Percentiles rank a stretch among this genome's conserved stretches.
These are phyloP conservation scores for Philereme vetulata DNA, from an alignment of 2,888 invertebrate species.

Conservation along the genomic window DNA sequence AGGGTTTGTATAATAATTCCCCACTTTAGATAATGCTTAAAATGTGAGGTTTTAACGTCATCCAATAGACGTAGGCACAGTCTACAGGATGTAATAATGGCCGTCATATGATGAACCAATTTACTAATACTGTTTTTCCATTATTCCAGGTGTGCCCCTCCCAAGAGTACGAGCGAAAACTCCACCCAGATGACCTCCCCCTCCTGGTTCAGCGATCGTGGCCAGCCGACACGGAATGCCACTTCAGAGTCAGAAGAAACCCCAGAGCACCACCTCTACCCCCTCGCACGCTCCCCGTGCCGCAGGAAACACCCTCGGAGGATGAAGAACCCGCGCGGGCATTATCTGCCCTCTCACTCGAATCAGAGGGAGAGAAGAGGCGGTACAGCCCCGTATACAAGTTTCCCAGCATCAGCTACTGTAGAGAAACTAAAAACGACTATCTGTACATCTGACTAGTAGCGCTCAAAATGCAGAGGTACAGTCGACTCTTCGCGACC, in stretches of 20 bases:
- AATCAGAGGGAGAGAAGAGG: constrained; percentile 67
- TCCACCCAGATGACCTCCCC: constrained; percentile 94
- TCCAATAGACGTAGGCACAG: too few relatives aligned
- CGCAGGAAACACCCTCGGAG: constrained; percentile 54
- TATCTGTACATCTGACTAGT: constrained; percentile 78
- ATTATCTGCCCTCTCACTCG: constrained; percentile 73
- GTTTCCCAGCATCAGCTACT: constrained; percentile 77
- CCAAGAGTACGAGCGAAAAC: constrained; percentile 93
- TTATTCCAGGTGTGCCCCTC: constrained; percentile 86
- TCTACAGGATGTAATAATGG: background rate
- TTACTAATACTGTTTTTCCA: too few relatives aligned
- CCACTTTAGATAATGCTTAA: too few relatives aligned
- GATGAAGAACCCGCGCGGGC: constrained; percentile 71
- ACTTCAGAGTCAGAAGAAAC: constrained; percentile 92
- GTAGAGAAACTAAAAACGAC: constrained; percentile 75
- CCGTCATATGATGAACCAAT: too few relatives aligned
- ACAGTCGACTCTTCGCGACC: constrained; percentile 38
- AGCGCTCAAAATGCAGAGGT: constrained; percentile 48
- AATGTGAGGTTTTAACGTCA: too few relatives aligned
- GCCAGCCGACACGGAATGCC: constrained; percentile 88
- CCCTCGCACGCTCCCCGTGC: constrained; percentile 73
- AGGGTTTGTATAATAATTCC: too few relatives aligned
- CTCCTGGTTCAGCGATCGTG: constrained; percentile 91
- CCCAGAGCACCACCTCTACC: constrained; percentile 92
- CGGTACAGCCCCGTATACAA: constrained; percentile 79